Conservation (phyloP, 2,113 vertebrate species). For the Hylia prasina region DNA sequence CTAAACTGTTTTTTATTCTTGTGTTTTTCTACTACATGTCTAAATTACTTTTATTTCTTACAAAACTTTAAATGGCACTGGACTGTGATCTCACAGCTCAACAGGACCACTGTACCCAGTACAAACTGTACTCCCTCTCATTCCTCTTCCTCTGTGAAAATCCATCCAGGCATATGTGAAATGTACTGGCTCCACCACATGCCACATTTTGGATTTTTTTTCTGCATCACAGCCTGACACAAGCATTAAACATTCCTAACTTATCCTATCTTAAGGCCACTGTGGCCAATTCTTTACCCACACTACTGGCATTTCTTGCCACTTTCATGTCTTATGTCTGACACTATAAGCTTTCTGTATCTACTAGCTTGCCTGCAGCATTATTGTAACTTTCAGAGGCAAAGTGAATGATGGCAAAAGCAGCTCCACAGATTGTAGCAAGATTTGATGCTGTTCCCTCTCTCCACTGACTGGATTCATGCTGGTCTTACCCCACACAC, state of each 20-base stretch:
- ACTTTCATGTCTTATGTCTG: not conserved
- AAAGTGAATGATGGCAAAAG: not conserved
- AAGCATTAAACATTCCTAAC: not conserved
- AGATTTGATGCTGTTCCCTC: not conserved
- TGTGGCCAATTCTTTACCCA: not conserved
- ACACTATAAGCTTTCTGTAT: not conserved
- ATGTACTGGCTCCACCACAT: not conserved
- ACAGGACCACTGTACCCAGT: not conserved
- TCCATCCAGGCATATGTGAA: not conserved
- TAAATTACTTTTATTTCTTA: not conserved
- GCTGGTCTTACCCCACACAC: not conserved
- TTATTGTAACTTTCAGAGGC: not conserved
- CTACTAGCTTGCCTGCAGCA: not conserved
- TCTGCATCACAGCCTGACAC: not conserved
- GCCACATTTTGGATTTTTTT: too few relatives aligned
- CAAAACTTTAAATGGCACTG: not conserved
- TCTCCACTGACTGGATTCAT: not conserved
- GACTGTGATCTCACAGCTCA: not conserved
- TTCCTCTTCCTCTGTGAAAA: not conserved
- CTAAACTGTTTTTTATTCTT: conserved; percentile 10
- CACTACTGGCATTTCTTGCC: not conserved
- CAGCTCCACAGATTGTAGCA: not conserved
- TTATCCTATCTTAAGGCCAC: not conserved
- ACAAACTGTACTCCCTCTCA: not conserved
- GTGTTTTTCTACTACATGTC: conserved; percentile 44